phyloP scores from a whole-genome alignment of 1,140 invertebrate genomes.

The Brachionus sp. region DNA sequence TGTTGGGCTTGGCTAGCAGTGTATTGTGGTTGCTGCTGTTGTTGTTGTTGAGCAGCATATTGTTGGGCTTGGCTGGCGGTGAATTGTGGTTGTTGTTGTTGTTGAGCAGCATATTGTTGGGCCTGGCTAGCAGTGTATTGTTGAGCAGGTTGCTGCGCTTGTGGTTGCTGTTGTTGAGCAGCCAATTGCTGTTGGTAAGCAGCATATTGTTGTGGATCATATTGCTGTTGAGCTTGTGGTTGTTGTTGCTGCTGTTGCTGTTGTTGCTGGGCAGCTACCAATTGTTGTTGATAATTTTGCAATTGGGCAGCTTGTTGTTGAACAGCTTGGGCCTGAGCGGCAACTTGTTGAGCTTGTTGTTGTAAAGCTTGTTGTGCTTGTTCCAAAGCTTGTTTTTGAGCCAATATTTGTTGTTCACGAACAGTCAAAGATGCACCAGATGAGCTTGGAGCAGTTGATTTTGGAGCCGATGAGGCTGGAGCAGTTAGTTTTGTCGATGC shows the following conservation, averaged over 20 bases:
- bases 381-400: conserved; percentile 35
- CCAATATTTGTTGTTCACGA: conserved; percentile 14
- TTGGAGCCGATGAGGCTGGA: background rate
- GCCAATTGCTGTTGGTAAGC: conserved; percentile 8
- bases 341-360: conserved; percentile 25
- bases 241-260: background rate
- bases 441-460: background rate
- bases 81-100: conserved; percentile 3
- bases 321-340: conserved; percentile 13
- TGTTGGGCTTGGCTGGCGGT: background rate
- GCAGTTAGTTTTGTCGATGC: background rate
- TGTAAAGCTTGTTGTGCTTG: conserved; percentile 5
- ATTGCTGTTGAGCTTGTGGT: background rate
- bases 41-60: background rate
- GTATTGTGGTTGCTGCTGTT: background rate
- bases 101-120: background rate
- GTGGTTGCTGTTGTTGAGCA: background rate
- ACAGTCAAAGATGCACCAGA: conserved; percentile 1
- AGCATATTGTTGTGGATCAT: conserved; percentile 22
- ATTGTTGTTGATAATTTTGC: background rate
- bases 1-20: background rate
- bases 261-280: background rate
- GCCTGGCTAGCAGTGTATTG: background rate
- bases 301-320: conserved; percentile 33
- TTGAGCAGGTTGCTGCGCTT: background rate